phyloP scores from a whole-genome alignment of 2,888 invertebrate genomes.

The Standfussiana lucernea region DNA sequence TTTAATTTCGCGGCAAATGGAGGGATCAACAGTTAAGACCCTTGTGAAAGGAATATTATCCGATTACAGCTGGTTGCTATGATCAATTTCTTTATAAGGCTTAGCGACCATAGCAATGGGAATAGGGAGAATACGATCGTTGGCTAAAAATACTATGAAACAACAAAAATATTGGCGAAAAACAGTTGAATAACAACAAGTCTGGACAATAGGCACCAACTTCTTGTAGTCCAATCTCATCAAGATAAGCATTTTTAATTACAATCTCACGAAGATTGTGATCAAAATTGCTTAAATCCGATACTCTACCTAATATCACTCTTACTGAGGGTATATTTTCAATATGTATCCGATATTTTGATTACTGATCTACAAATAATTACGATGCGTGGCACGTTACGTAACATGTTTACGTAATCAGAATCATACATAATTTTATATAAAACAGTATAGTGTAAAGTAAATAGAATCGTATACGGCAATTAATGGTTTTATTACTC shows the following conservation, averaged over 20 bases:
- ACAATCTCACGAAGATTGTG: neutral
- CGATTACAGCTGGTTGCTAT: neutral
- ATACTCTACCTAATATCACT: neutral
- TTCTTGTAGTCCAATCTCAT: neutral
- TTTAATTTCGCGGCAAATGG: neutral
- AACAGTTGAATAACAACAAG: neutral
- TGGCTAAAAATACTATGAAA: neutral
- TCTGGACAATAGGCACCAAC: neutral
- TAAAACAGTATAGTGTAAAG: neutral
- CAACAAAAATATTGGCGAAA: neutral
- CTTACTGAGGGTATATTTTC: neutral
- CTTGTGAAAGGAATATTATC: neutral
- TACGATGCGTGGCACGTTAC: neutral
- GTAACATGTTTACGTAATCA: neutral
- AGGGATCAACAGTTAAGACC: neutral
- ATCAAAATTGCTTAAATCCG: neutral
- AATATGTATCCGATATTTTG: neutral
- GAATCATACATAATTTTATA: no score
- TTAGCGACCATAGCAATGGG: conserved; percentile 13
- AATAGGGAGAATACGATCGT: neutral
- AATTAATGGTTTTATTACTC: conserved; percentile 22
- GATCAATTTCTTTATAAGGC: neutral
- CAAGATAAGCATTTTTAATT: neutral
- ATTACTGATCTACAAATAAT: neutral
- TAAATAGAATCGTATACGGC: conserved; percentile 18